Evolutionary conservation across 2,888 invertebrate genomes (phyloP).

Genomic region (Notodonta dromedarius): DNA sequence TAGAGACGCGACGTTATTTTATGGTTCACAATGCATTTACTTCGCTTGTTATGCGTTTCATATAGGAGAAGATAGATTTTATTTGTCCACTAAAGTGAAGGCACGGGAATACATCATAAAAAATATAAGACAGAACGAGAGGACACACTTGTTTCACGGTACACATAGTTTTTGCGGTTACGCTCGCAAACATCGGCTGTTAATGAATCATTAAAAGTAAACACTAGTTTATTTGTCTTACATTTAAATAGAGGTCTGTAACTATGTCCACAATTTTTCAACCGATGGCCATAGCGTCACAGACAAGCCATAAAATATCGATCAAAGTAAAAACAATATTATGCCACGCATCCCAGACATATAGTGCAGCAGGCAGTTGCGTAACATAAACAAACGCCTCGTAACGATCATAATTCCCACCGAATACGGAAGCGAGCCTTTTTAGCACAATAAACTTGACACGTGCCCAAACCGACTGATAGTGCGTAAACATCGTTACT

Average conservation of each 20-base stretch:
- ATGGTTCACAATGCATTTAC: background rate
- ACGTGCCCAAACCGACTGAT: slow-evolving; percentile 2
- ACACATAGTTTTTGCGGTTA: background rate
- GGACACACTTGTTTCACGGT: too few relatives aligned
- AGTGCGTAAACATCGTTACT: slow-evolving; percentile 5
- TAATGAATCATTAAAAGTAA: background rate
- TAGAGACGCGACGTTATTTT: background rate
- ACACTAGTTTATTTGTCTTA: too few relatives aligned
- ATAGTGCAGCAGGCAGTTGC: slow-evolving; percentile 1
- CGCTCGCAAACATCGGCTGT: background rate
- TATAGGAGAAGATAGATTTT: background rate
- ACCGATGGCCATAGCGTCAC: background rate
- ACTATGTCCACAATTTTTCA: background rate
- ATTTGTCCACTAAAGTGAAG: too few relatives aligned
- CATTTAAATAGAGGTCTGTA: background rate
- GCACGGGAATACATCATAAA: too few relatives aligned
- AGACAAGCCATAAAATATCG: background rate
- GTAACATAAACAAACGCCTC: slow-evolving; percentile 3
- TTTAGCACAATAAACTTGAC: slow-evolving; percentile 9
- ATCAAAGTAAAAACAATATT: slow-evolving; percentile 2
- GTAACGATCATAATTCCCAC: slow-evolving; percentile 8
- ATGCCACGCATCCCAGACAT: background rate
- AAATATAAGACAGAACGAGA: too few relatives aligned
- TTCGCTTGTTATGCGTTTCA: background rate
- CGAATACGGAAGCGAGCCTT: slow-evolving; percentile 2